phyloP scores from a whole-genome alignment of 2,888 invertebrate genomes.

The Philereme vetulata region DNA sequence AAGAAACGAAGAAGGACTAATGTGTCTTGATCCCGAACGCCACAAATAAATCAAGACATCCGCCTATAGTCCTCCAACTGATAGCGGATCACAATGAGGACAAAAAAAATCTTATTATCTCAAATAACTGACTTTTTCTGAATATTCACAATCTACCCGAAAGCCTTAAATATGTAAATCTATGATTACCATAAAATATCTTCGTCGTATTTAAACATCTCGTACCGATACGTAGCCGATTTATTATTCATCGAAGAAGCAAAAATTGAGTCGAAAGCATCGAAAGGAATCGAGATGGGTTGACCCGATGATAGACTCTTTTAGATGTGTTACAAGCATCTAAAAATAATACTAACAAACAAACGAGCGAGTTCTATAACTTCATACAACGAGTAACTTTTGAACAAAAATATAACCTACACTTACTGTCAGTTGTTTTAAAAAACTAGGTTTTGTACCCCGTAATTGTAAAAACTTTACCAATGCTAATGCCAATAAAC shows the following conservation, averaged over 20 bases:
- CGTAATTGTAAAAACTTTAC: no score
- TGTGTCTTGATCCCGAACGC: no score
- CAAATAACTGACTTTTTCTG: background rate
- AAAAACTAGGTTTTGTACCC: no score
- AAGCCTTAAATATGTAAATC: constrained; percentile 20
- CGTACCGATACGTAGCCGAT: constrained; percentile 21
- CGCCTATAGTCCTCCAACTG: no score
- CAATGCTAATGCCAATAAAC: no score
- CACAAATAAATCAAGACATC: no score
- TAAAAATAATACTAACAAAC: background rate
- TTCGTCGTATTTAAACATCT: constrained; percentile 23
- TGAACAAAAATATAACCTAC: no score
- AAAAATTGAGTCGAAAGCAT: constrained; percentile 37
- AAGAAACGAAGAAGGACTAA: no score
- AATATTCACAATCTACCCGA: constrained; percentile 11
- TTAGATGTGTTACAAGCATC: background rate
- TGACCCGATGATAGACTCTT: constrained; percentile 5
- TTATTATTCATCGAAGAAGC: constrained; percentile 36
- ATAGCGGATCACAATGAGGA: no score
- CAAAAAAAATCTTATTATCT: no score
- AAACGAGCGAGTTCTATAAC: background rate
- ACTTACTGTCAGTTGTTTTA: no score
- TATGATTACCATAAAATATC: constrained; percentile 25
- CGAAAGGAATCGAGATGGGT: constrained; percentile 32
- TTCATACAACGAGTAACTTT: no score